A percentile compares a stretch with the other conserved stretches of the same genome.
phyloP scores from a whole-genome alignment of 2,113 vertebrate species.

The Pagrus major region DNA sequence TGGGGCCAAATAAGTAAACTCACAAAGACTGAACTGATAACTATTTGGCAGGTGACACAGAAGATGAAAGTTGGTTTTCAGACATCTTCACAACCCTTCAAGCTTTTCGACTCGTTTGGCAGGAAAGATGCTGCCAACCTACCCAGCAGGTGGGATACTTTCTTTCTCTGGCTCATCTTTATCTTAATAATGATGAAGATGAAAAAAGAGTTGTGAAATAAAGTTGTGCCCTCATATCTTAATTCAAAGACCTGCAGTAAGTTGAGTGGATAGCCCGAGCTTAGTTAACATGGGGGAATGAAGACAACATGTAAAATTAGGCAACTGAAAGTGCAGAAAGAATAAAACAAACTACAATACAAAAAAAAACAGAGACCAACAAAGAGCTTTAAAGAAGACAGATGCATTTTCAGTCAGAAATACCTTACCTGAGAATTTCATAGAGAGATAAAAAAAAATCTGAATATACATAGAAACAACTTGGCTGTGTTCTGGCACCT shows the following conservation, averaged over 20 bases:
- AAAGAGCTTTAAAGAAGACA: too few relatives aligned
- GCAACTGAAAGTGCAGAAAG: too few relatives aligned
- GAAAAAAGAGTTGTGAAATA: too few relatives aligned
- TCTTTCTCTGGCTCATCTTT: not conserved
- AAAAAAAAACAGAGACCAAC: too few relatives aligned
- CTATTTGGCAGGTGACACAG: not conserved
- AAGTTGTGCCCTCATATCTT: not conserved
- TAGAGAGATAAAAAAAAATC: too few relatives aligned
- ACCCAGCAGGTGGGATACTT: not conserved
- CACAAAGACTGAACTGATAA: constrained; percentile 14
- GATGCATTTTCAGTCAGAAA: too few relatives aligned
- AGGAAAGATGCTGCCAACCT: not conserved
- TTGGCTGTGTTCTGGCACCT: too few relatives aligned
- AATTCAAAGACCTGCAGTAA: not conserved
- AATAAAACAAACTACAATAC: too few relatives aligned
- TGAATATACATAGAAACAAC: too few relatives aligned
- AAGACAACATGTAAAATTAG: too few relatives aligned
- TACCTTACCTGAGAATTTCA: too few relatives aligned
- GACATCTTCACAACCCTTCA: not conserved
- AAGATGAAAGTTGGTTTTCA: constrained; percentile 19
- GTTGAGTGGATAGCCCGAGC: not conserved
- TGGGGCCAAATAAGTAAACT: constrained; percentile 28
- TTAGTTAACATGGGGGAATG: too few relatives aligned
- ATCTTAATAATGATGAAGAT: not conserved
- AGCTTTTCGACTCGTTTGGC: not conserved